Conservation (phyloP, 1,140 invertebrate genomes). For the Sitobion miscanthi region DNA sequence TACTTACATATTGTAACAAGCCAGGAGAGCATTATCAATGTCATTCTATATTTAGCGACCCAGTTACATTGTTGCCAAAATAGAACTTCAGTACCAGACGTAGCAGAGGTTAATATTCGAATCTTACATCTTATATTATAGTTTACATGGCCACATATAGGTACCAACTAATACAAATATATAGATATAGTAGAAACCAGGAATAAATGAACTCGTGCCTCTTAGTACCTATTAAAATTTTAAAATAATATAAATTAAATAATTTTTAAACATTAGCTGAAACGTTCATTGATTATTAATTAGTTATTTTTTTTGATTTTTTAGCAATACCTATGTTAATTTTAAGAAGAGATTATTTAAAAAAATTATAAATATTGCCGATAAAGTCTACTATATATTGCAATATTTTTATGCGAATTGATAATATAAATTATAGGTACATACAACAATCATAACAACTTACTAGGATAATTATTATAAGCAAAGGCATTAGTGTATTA, state of each 20-base stretch:
- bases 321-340: not conserved
- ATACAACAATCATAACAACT: no score
- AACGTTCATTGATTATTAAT: not conserved
- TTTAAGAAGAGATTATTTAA: not conserved
- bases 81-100: slow-evolving; percentile 22
- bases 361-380: not conserved
- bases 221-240: not conserved
- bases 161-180: not conserved
- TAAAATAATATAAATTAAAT: not conserved
- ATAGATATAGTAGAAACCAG: not conserved
- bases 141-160: not conserved
- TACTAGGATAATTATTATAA: not conserved
- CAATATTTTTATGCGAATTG: no score
- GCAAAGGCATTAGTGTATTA: not conserved
- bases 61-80: slow-evolving; percentile 43
- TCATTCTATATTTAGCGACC: slow-evolving; percentile 47
- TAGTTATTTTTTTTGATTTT: not conserved
- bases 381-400: no score
- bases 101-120: slow-evolving; percentile 20
- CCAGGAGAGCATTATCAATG: slow-evolving; percentile 48
- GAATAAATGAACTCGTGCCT: not conserved
- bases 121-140: not conserved
- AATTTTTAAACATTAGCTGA: not conserved
- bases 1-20: not conserved
- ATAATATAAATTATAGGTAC: no score